Evolutionary conservation across 2,113 vertebrate genomes (phyloP).

Genomic region (Corydoras maculifer): DNA sequence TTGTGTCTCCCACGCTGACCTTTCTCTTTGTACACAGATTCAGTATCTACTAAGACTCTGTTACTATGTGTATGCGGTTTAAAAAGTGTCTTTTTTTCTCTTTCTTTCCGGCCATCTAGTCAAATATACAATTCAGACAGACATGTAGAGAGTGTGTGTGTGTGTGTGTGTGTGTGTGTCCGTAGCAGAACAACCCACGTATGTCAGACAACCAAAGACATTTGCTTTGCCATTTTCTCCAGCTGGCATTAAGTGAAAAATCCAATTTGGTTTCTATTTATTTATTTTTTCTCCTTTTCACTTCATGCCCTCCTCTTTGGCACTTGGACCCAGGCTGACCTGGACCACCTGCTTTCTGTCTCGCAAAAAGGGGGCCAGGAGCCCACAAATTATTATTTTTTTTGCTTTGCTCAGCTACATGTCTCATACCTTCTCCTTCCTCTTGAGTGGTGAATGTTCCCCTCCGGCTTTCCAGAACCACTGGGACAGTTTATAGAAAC

Average conservation of each 20-base stretch:
- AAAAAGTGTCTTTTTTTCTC: background rate
- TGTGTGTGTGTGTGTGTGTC: conserved; percentile 15
- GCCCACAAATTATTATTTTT: conserved; percentile 25
- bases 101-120: conserved; percentile 11
- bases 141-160: conserved; percentile 30
- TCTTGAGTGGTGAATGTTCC: background rate
- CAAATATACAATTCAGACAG: conserved; percentile 41
- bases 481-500: background rate
- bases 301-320: conserved; percentile 23
- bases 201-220: conserved; percentile 16
- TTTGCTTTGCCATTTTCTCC: background rate
- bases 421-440: conserved; percentile 14
- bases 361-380: conserved; percentile 23
- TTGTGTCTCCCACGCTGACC: background rate
- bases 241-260: conserved; percentile 1
- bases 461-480: conserved; percentile 1
- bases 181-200: conserved; percentile 3
- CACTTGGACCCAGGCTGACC: conserved; percentile 16
- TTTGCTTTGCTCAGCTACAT: conserved; percentile 3
- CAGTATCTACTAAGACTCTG: background rate
- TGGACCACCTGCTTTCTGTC: conserved; percentile 45
- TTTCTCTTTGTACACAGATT: background rate
- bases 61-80: background rate
- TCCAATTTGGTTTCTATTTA: conserved; percentile 29
- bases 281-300: background rate